Evolutionary conservation across 2,797 vertebrate species (phyloP), one percentile per base, ranked within the genome.

Genomic region (Coregonus ussuriensis): DNA sequence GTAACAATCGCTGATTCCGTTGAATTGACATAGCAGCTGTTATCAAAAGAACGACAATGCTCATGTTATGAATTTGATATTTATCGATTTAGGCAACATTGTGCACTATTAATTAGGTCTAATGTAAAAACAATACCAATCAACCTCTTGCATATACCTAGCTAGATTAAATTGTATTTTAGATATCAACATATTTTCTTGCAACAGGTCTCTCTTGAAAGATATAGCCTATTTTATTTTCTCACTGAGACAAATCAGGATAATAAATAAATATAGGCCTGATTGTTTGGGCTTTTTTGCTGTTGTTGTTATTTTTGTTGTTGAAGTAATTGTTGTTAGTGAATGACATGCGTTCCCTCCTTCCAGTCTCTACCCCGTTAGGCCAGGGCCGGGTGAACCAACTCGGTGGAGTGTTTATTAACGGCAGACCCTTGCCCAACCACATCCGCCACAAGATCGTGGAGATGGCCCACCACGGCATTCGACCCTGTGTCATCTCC

Each of bases 361-460:
- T 74, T 84, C 11, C 91, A 99, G 98, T 99, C 74, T 99, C 98
- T 85, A 99, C 98, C 71, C 98, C 98, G 69, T 89, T 99, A 59
- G 98, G 98, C 90, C 98, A 99, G 94, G 98, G 98, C 84, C 96
- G 98, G 72, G 98, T 99, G 89, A 99, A 99, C 93, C 98, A 99
- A 92, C 97, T 99, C 77, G 98, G 98, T 4, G 98, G 98, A 3
- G 98, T 99, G 75, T 99, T 99, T 91, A 99, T 99, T 90, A 99
- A 99, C 88, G 98, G 98, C 90, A 95, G 98, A 89, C 98, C 98
- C 81, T 94, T 99, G 56, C 98, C 98, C 86, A 99, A 99, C 94
- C 98, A 99, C 84, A 99, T 99, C 88, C 96, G 98, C 74, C 98
- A 99, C 88, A 99, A 99, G 91, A 99, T 99, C 79, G 98, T 99